phyloP scores from a whole-genome alignment of 2,113 vertebrate genomes.

The Leucosticte australis region DNA sequence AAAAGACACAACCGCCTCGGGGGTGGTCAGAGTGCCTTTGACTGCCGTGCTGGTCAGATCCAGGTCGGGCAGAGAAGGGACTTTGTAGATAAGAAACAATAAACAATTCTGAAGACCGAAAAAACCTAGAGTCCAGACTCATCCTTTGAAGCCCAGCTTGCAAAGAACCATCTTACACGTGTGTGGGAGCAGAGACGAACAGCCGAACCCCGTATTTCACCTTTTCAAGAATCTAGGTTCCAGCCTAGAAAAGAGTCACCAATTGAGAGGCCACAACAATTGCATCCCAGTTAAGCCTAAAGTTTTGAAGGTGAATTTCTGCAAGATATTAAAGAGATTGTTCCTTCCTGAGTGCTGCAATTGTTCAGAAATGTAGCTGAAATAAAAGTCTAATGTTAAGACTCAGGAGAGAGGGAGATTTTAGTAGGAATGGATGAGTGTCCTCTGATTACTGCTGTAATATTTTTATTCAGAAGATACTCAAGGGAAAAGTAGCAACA shows the following conservation, averaged over 20 bases:
- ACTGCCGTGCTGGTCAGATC: no score
- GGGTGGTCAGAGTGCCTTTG: no score
- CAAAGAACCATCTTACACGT: no score
- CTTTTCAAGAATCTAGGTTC: neutral
- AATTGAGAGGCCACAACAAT: neutral
- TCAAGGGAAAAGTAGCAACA: neutral
- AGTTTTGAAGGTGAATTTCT: neutral
- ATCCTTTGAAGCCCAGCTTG: no score
- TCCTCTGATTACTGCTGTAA: slow-evolving; percentile 1
- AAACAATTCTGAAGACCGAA: no score
- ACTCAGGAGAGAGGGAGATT: neutral
- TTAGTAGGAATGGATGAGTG: neutral
- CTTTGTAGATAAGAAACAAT: no score
- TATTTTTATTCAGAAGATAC: slow-evolving; percentile 36
- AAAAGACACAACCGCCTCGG: no score
- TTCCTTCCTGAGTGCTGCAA: neutral
- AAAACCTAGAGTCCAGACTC: no score
- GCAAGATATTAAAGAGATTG: neutral
- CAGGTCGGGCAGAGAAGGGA: no score
- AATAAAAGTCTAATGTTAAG: neutral
- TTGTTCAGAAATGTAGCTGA: neutral
- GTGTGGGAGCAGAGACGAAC: no score
- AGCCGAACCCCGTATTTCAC: no score
- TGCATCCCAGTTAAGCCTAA: neutral
- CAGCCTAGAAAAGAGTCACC: neutral